These are phyloP conservation scores for Acromyrmex echinatior DNA, from an alignment of 1,140 invertebrate species.

Conservation along the genomic window DNA sequence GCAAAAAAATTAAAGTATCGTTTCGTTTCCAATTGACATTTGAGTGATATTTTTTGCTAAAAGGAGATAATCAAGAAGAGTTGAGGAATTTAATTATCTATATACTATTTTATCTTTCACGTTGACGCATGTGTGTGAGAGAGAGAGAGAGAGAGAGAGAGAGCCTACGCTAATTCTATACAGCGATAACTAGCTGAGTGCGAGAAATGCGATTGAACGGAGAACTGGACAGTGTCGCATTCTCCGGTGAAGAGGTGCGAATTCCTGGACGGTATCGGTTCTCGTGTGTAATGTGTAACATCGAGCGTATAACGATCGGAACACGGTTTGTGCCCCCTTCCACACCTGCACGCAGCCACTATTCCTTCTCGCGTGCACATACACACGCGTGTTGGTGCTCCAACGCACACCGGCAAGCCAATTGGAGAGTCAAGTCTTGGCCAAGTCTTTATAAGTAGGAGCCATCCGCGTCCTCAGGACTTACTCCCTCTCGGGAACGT, in stretches of 20 bases:
- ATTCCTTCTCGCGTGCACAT: slow-evolving; percentile 70
- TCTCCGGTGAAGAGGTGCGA: slow-evolving; percentile 5
- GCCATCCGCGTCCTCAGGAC: slow-evolving; percentile 86
- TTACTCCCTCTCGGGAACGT: slow-evolving; percentile 86
- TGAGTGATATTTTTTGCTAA: background rate
- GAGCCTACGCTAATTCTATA: background rate
- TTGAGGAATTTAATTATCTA: background rate
- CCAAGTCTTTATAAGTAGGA: slow-evolving; percentile 87
- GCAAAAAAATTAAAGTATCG: background rate
- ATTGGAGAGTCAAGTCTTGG: slow-evolving; percentile 78
- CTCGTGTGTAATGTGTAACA: slow-evolving; percentile 72
- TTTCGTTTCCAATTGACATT: background rate
- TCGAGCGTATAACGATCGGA: slow-evolving; percentile 73
- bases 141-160: too few species aligned
- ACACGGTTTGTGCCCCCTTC: slow-evolving; percentile 73
- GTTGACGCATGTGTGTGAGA: background rate
- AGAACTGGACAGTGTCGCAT: background rate
- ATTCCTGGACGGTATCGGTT: slow-evolving; percentile 32
- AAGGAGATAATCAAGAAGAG: background rate
- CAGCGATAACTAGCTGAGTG: background rate
- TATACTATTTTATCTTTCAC: background rate
- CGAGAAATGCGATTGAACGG: background rate
- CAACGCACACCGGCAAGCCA: slow-evolving; percentile 69
- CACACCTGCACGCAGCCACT: slow-evolving; percentile 68
- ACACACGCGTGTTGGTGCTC: slow-evolving; percentile 38